Conservation (phyloP, 2,113 vertebrate species). For the Pandion haliaetus region DNA sequence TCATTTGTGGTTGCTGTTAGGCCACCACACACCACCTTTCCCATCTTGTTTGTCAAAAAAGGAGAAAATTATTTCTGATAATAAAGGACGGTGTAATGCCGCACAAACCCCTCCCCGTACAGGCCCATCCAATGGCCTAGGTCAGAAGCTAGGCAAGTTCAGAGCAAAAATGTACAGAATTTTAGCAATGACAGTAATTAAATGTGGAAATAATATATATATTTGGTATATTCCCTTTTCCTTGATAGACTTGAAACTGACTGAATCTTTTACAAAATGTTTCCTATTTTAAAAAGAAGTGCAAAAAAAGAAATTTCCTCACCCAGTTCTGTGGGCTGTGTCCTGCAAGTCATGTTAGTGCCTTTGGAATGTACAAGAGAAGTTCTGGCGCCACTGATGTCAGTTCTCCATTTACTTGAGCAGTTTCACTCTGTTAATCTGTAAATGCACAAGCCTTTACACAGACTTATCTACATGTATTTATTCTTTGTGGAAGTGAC, state of each 20-base stretch:
- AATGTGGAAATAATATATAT: not conserved
- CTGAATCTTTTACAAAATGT: not conserved
- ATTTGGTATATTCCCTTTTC: not conserved
- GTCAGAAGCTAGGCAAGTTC: not conserved
- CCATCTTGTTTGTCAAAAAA: not conserved
- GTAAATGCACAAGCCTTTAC: not conserved
- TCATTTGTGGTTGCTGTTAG: not conserved
- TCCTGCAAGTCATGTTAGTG: not conserved
- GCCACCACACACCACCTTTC: not conserved
- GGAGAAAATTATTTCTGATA: not conserved
- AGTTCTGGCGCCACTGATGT: not conserved
- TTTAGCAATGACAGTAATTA: not conserved
- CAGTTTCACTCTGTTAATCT: not conserved
- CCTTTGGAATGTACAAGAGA: not conserved
- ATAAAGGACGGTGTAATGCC: not conserved
- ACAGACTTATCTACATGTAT: not conserved
- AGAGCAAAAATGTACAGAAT: not conserved
- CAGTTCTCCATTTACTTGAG: not conserved
- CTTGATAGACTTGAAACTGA: not conserved
- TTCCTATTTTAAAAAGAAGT: not conserved
- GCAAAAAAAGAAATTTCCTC: not conserved
- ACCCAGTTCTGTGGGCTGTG: not conserved
- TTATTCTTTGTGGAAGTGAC: not conserved
- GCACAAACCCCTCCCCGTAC: fast-evolving
- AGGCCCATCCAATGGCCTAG: not conserved